Evolutionary conservation across 2,797 vertebrate species (phyloP).

Genomic region (Micrastur ruficollis): DNA sequence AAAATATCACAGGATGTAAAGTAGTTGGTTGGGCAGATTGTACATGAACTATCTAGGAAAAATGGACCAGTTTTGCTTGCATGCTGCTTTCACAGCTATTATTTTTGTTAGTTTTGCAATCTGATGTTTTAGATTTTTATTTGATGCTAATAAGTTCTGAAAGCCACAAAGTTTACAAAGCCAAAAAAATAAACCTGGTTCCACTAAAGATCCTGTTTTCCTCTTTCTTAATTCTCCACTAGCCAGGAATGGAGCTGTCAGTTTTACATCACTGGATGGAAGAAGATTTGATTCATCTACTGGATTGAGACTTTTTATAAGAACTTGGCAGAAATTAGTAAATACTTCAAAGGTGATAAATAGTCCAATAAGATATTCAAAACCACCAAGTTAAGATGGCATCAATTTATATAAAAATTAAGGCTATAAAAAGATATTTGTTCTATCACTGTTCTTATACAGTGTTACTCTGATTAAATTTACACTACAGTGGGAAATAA

Average conservation of each 20-base stretch:
- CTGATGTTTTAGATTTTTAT: constrained; percentile 33
- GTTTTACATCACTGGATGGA: not conserved
- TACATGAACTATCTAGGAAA: not conserved
- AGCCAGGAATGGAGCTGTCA: not conserved
- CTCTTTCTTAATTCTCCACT: not conserved
- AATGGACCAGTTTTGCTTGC: not conserved
- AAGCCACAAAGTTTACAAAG: constrained; percentile 26
- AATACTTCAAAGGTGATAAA: not conserved
- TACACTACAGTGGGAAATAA: not conserved
- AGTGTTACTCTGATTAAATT: not conserved
- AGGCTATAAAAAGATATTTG: not conserved
- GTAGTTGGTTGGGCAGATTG: not conserved
- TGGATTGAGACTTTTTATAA: not conserved
- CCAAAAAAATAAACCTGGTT: constrained; percentile 40
- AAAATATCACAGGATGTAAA: not conserved
- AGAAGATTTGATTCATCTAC: not conserved
- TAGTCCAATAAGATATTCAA: not conserved
- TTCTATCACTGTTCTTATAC: not conserved
- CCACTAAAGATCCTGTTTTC: constrained; percentile 18
- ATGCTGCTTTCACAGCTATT: not conserved
- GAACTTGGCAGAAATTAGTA: not conserved
- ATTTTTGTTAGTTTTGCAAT: constrained; percentile 24
- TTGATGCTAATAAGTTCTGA: constrained; percentile 28
- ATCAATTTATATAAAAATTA: not conserved
- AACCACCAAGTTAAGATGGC: not conserved